Evolutionary conservation across 2,797 vertebrate species (phyloP), one percentile per base, ranked within the genome.

Genomic region (Staurois parvus): DNA sequence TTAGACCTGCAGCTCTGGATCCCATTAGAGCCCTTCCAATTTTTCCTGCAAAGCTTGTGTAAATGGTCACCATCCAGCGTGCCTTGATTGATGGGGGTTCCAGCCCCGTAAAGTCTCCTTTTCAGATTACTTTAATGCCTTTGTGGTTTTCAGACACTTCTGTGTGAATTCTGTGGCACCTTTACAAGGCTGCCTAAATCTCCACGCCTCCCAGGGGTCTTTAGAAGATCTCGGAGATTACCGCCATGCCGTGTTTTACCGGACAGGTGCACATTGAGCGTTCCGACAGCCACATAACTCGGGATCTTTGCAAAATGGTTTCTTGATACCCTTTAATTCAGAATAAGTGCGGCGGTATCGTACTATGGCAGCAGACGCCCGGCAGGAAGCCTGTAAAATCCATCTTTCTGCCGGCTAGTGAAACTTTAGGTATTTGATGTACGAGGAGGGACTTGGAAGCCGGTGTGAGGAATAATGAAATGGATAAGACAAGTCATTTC

Each of bases 381-480:
- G 21, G 67, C 40, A 70, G 52, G 79, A 82, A 77, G 79, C 72
- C 85, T 82, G 68, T 81, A 77, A 81, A 84, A 81, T 40, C 79
- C 32, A 82, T 82, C 45, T 6, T 59, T 40, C 62, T 72, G 42
- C 75, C 2, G 56, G n/a, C 67, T 64, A 72, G 56, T n/a, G 73
- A 75, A 69, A 62, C 0, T 52, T 24, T 37, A 72, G 75, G 62
- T 70, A 69, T 73, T 26, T 80, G 66, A 72, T 83, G 42, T 73
- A 75, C 15, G 69, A 73, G 68, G 64, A 73, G 52, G 8, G 64
- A 59, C 32, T 66, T 83, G 74, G 66, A 81, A 82, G 42, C 78
- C 30, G n/a, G 19, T 34, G 28, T 37, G 19, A n/a, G 69, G 66
- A 78, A 45, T 86, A 72, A 86, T 82, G 73, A 72, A 77, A 83